Evolutionary conservation across 2,797 vertebrate species (phyloP).

Genomic region (Acanthurus lineatus): DNA sequence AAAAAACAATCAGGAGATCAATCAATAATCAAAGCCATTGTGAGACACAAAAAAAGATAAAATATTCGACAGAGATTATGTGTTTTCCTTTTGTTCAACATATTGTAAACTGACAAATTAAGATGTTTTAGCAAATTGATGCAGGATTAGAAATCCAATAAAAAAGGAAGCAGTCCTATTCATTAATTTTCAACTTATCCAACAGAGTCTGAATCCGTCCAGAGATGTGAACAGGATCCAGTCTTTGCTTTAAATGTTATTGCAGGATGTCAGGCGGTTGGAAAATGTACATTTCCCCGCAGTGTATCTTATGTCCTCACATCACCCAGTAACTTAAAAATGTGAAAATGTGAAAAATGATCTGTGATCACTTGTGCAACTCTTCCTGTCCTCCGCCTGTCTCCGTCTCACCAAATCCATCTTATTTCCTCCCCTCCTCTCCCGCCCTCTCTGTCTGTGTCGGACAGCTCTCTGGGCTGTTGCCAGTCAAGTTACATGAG

Average conservation of each 20-base stretch:
- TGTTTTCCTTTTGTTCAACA: not conserved
- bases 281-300: not conserved
- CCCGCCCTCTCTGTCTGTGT: constrained; percentile 32
- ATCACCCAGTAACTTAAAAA: constrained; percentile 34
- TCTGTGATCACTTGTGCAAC: constrained; percentile 39
- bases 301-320: not conserved
- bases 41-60: not conserved
- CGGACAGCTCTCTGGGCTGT: constrained; percentile 71
- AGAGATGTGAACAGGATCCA: not conserved
- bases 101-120: not conserved
- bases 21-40: not conserved
- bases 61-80: not conserved
- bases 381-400: constrained; percentile 42
- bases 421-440: constrained; percentile 36
- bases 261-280: constrained; percentile 4
- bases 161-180: not conserved
- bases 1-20: not conserved
- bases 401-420: constrained; percentile 50
- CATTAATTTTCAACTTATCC: not conserved
- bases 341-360: constrained; percentile 57
- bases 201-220: not conserved
- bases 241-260: not conserved
- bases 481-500: constrained; percentile 80
- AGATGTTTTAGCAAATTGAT: not conserved
- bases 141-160: not conserved